Conservation (phyloP, 2,797 vertebrate species). For the Emys orbicularis region DNA sequence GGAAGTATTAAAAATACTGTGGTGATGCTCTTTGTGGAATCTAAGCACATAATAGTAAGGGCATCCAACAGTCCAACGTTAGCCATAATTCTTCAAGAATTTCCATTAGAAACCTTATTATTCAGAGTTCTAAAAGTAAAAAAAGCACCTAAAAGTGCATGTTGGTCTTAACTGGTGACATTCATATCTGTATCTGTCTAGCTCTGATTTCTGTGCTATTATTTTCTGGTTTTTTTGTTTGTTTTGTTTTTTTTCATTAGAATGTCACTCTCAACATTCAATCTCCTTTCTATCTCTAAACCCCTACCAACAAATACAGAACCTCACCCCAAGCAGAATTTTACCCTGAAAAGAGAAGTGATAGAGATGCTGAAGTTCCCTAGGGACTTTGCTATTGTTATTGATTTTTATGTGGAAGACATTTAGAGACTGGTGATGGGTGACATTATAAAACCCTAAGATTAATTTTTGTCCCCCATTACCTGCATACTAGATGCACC, state of each 20-base stretch:
- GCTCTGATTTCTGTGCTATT: neutral
- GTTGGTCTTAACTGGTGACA: neutral
- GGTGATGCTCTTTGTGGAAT: neutral
- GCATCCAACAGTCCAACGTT: neutral
- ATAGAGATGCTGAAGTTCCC: neutral
- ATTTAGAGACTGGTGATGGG: neutral
- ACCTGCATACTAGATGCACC: too few species aligned
- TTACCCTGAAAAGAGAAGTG: neutral
- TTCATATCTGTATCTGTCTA: neutral
- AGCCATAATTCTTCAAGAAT: neutral
- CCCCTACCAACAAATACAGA: neutral
- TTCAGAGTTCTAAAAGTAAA: neutral
- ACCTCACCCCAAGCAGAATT: neutral
- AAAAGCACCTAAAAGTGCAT: neutral
- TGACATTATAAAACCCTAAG: neutral
- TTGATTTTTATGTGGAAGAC: neutral
- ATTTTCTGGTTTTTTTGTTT: neutral
- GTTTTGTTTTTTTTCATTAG: neutral
- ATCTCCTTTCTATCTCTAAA: neutral
- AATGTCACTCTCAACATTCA: too few species aligned
- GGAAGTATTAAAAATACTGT: neutral
- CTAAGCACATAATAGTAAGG: neutral
- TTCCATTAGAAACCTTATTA: neutral
- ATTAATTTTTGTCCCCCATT: too few species aligned
- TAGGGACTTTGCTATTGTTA: neutral